Evolutionary conservation across 1,140 invertebrate species (phyloP).

Genomic region (Hypothenemus hampei): DNA sequence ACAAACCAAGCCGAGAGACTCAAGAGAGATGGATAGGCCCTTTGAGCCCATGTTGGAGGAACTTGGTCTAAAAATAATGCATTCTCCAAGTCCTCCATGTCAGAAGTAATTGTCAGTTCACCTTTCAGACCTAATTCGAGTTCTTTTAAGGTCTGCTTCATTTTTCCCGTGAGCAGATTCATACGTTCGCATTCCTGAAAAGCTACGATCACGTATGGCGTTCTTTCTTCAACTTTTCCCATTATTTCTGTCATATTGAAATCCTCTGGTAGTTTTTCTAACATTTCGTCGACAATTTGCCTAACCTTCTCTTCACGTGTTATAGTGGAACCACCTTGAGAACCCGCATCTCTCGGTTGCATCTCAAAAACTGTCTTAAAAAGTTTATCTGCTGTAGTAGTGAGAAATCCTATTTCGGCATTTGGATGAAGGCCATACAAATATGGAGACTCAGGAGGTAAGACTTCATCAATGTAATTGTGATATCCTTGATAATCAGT

Average conservation of each 20-base stretch:
- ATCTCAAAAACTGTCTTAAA: slow-evolving; percentile 94
- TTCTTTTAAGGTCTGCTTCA: slow-evolving; percentile 85
- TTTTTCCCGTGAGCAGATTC: slow-evolving; percentile 87
- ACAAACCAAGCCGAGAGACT: slow-evolving; percentile 88
- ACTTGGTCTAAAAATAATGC: slow-evolving; percentile 89
- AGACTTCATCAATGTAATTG: slow-evolving; percentile 85
- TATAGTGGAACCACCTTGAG: slow-evolving; percentile 73
- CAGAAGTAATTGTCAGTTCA: slow-evolving; percentile 90
- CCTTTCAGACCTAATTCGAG: slow-evolving; percentile 91
- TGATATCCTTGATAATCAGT: slow-evolving; percentile 90
- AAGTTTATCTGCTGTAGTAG: slow-evolving; percentile 84
- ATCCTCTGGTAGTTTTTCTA: slow-evolving; percentile 91
- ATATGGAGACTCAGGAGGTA: slow-evolving; percentile 86
- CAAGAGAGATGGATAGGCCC: slow-evolving; percentile 87
- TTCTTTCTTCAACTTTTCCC: slow-evolving; percentile 91
- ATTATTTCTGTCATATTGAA: slow-evolving; percentile 95
- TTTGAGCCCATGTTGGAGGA: slow-evolving; percentile 75
- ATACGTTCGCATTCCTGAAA: slow-evolving; percentile 97
- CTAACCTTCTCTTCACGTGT: slow-evolving; percentile 89
- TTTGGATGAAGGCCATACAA: slow-evolving; percentile 95
- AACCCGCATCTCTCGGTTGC: slow-evolving; percentile 86
- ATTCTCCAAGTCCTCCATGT: slow-evolving; percentile 93
- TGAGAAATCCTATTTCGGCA: slow-evolving; percentile 93
- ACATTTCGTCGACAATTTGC: slow-evolving; percentile 88
- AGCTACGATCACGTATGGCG: slow-evolving; percentile 93